Conservation (phyloP, 1,140 invertebrate species). For the Cydia amplana region DNA sequence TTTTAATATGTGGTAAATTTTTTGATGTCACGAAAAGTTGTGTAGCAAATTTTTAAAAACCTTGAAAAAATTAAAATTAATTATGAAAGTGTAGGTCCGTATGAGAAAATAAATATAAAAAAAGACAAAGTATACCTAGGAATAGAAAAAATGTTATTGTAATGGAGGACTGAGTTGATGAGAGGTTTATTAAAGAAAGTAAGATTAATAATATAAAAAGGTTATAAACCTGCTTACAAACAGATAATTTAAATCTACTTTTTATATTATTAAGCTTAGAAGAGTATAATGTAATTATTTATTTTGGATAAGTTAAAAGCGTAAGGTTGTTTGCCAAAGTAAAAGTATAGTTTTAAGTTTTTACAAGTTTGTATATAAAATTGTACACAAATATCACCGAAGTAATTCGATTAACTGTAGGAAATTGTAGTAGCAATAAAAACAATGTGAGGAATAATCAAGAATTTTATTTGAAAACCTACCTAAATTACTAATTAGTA, state of each 20-base stretch:
- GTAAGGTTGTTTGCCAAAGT: background rate
- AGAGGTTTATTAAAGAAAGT: background rate
- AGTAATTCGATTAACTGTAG: background rate
- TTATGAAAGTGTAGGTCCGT: background rate
- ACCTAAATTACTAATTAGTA: too few species aligned
- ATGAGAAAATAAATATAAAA: background rate
- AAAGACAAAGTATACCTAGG: background rate
- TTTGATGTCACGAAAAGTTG: too few species aligned
- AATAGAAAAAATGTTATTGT: background rate
- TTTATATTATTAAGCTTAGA: constrained; percentile 5
- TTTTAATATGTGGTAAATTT: too few species aligned
- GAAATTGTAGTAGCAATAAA: background rate
- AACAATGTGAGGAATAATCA: background rate
- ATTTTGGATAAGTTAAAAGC: constrained; percentile 9
- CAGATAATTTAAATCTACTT: background rate
- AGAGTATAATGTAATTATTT: background rate
- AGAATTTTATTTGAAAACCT: background rate
- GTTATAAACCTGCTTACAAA: background rate
- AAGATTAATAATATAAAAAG: background rate
- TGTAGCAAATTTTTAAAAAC: too few species aligned
- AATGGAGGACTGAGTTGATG: background rate
- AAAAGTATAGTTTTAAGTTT: background rate
- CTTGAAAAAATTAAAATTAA: too few species aligned
- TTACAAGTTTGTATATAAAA: constrained; percentile 24
- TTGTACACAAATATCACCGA: background rate